phyloP scores from a whole-genome alignment of 2,797 vertebrate species.

The Alectoris magna region DNA sequence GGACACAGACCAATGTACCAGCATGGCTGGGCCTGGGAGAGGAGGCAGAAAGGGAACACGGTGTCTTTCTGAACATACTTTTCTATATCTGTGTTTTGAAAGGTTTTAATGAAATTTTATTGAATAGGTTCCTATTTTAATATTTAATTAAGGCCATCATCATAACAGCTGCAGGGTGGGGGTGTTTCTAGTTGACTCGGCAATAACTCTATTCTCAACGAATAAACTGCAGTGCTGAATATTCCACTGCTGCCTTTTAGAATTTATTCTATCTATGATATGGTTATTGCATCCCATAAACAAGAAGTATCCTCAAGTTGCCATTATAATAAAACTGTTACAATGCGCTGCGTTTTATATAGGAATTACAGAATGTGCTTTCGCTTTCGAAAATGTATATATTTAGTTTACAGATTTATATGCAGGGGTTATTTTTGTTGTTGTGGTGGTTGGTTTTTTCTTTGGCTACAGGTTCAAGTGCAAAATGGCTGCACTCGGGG shows the following conservation, averaged over 20 bases:
- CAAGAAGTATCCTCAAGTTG: slow-evolving; percentile 72
- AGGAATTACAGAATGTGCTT: slow-evolving; percentile 48
- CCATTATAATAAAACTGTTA: slow-evolving; percentile 69
- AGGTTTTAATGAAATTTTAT: background rate
- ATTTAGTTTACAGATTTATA: slow-evolving; percentile 3
- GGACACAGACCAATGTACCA: background rate
- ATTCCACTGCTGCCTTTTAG: background rate
- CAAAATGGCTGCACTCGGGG: rapidly evolving
- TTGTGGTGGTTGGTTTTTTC: background rate
- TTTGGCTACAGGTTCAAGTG: background rate
- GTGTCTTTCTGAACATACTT: background rate
- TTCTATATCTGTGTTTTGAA: background rate
- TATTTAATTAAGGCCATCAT: slow-evolving; percentile 21
- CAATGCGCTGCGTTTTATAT: slow-evolving; percentile 55
- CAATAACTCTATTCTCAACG: slow-evolving; percentile 40
- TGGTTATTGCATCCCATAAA: slow-evolving; percentile 73
- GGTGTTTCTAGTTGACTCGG: background rate
- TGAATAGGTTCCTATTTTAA: background rate
- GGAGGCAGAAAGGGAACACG: background rate
- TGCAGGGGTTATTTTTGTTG: background rate
- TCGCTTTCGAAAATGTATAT: slow-evolving; percentile 25
- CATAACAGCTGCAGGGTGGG: background rate
- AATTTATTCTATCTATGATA: slow-evolving; percentile 63
- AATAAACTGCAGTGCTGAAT: slow-evolving; percentile 35
- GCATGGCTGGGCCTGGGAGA: rapidly evolving